Conservation (phyloP, 2,797 vertebrate genomes). For the Myotis planiceps region DNA sequence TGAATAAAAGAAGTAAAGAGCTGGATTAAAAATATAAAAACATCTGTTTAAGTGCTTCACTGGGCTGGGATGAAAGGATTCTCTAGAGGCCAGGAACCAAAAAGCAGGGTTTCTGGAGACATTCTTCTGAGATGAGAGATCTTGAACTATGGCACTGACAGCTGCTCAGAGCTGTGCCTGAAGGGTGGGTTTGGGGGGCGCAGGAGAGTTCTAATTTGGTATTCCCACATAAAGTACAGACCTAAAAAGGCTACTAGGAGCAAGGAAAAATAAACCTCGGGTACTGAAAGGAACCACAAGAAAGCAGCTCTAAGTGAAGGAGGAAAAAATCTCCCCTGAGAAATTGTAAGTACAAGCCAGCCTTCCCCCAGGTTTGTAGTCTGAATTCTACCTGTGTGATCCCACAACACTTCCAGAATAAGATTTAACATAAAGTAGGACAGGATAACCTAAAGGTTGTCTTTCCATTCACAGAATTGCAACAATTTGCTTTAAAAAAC, state of each 20-base stretch:
- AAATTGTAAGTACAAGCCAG: neutral
- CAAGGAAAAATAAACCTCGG: neutral
- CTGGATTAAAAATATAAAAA: slow-evolving; percentile 59
- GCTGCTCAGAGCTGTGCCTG: neutral
- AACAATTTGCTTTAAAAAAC: neutral
- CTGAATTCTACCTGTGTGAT: slow-evolving; percentile 26
- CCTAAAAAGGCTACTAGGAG: neutral
- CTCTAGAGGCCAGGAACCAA: slow-evolving; percentile 30
- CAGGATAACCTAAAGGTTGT: neutral
- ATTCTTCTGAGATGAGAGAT: neutral
- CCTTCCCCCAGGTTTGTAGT: neutral
- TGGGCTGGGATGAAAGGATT: neutral
- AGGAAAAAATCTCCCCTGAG: neutral
- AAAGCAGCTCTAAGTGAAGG: neutral
- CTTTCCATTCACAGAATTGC: neutral
- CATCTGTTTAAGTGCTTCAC: slow-evolving; percentile 21
- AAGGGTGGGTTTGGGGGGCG: fast-evolving
- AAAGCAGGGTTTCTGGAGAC: neutral
- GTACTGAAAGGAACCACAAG: neutral
- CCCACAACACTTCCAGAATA: slow-evolving; percentile 9
- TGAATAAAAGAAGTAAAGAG: slow-evolving; percentile 22
- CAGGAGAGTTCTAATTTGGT: neutral
- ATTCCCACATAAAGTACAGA: neutral
- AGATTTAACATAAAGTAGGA: slow-evolving; percentile 14
- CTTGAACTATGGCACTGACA: neutral